A percentile compares a stretch with the other conserved stretches of the same genome.
These are phyloP conservation scores for Alosa alosa DNA, from an alignment of 2,113 vertebrate genomes.

Conservation along the genomic window DNA sequence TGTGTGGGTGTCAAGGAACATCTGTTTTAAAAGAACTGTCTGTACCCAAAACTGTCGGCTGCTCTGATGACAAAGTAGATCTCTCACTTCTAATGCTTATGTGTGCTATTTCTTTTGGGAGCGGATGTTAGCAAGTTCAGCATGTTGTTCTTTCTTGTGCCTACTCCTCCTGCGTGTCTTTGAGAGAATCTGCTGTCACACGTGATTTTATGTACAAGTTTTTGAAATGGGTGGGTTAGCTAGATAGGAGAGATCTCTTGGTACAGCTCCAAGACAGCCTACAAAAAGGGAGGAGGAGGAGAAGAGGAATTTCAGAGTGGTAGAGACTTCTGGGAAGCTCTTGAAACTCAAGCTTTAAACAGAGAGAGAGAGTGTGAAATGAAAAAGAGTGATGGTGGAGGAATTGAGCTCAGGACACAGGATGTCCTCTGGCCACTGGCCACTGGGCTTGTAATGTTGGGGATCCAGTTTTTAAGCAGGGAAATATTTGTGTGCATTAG, in stretches of 20 bases:
- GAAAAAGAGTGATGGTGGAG: neutral
- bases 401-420: neutral
- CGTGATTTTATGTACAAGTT: neutral
- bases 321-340: slow-evolving; percentile 30
- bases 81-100: neutral
- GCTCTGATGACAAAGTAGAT: neutral
- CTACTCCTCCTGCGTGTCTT: neutral
- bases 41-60: neutral
- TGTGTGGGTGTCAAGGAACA: slow-evolving; percentile 8
- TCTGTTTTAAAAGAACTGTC: neutral
- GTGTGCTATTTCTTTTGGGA: neutral
- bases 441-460: neutral
- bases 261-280: slow-evolving; percentile 15
- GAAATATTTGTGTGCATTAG: neutral
- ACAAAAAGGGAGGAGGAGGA: slow-evolving; percentile 13
- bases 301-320: slow-evolving; percentile 40
- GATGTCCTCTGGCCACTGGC: neutral
- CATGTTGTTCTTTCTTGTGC: neutral
- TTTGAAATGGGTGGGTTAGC: slow-evolving; percentile 12
- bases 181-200: neutral
- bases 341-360: neutral
- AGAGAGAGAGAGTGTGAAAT: neutral
- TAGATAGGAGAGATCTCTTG: slow-evolving; percentile 29
- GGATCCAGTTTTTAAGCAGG: neutral
- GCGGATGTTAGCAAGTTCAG: neutral